Percentiles rank a stretch among this genome's conserved stretches.
These are phyloP conservation scores for Caenorhabditis wallacei DNA, from an alignment of 2,888 invertebrate species.

Conservation along the genomic window DNA sequence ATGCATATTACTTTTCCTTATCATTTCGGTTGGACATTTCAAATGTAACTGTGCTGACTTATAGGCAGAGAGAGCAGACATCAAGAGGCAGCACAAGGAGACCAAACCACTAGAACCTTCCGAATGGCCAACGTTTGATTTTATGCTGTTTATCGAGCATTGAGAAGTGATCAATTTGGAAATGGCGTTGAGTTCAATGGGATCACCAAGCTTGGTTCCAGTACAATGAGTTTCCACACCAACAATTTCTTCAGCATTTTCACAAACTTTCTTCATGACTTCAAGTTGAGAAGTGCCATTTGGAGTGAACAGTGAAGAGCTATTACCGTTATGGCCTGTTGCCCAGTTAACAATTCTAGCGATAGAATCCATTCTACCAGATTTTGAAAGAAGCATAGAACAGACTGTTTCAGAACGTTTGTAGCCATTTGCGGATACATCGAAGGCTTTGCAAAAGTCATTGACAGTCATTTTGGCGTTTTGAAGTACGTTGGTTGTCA, in stretches of 20 bases:
- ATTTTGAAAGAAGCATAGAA: slow-evolving; percentile 49
- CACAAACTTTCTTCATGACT: slow-evolving; percentile 68
- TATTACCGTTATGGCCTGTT: slow-evolving; percentile 80
- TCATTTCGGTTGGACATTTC: slow-evolving; percentile 59
- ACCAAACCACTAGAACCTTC: slow-evolving; percentile 79
- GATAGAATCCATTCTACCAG: slow-evolving; percentile 14
- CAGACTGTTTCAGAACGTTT: slow-evolving; percentile 82
- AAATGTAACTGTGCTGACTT: slow-evolving; percentile 65
- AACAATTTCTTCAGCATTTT: slow-evolving; percentile 2
- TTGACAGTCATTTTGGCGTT: slow-evolving; percentile 79
- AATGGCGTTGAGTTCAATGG: slow-evolving; percentile 76
- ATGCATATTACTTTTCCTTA: slow-evolving; percentile 49
- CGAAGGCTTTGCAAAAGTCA: slow-evolving; percentile 80
- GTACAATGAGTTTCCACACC: slow-evolving; percentile 82
- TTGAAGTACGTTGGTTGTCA: slow-evolving; percentile 78
- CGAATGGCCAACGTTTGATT: slow-evolving; percentile 76
- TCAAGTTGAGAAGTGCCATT: slow-evolving; percentile 73
- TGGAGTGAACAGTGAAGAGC: slow-evolving; percentile 79
- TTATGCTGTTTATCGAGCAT: slow-evolving; percentile 70
- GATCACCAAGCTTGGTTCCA: slow-evolving; percentile 80
- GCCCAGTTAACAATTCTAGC: slow-evolving; percentile 43
- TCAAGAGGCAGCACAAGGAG: slow-evolving; percentile 57
- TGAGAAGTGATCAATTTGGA: slow-evolving; percentile 13
- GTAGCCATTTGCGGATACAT: slow-evolving; percentile 83
- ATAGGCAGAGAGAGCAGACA: slow-evolving; percentile 55